phyloP scores from a whole-genome alignment of 2,113 vertebrate species.

The Oncorhynchus gorbuscha region DNA sequence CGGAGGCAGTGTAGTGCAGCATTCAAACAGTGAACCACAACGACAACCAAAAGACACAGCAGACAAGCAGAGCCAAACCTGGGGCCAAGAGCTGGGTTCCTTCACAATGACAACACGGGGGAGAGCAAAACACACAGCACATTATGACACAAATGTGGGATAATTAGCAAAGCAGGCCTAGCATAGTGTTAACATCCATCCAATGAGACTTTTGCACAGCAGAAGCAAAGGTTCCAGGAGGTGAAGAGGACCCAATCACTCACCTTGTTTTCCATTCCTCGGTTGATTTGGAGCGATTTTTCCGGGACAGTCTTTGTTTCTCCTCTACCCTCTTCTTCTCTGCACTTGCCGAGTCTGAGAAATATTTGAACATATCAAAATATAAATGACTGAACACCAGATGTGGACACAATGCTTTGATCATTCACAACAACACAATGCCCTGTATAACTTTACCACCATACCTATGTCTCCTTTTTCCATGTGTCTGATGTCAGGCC shows the following conservation, averaged over 20 bases:
- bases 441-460: no score
- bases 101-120: conserved; percentile 54
- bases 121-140: conserved; percentile 10
- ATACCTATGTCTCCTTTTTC: conserved; percentile 96
- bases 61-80: conserved; percentile 69
- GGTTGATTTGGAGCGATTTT: conserved; percentile 88
- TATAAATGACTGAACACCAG: background rate
- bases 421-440: background rate
- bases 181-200: background rate
- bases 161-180: conserved; percentile 32
- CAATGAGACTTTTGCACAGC: background rate
- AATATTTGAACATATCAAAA: background rate
- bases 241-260: background rate
- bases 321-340: conserved; percentile 98
- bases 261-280: conserved; percentile 95
- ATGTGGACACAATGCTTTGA: background rate
- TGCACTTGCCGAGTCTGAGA: conserved; percentile 86
- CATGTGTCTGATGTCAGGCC: conserved; percentile 94
- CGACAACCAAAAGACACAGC: conserved; percentile 11
- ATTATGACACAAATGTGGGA: conserved; percentile 45
- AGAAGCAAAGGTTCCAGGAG: background rate
- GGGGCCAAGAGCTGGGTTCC: conserved; percentile 69
- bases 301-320: conserved; percentile 89
- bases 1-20: conserved; percentile 33
- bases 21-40: conserved; percentile 40